Conservation (phyloP, 2,888 invertebrate species). For the Sialis lutaria region DNA sequence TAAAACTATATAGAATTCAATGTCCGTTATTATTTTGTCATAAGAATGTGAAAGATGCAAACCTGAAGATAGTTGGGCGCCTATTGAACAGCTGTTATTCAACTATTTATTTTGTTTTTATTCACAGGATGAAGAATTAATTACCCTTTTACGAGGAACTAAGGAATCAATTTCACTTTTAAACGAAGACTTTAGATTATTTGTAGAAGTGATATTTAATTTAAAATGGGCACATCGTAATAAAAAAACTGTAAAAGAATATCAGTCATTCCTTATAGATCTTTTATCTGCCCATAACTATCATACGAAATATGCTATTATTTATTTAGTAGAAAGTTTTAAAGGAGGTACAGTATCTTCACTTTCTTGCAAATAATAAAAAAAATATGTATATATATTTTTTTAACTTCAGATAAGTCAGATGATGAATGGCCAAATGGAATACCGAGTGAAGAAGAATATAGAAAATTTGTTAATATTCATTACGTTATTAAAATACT, state of each 20-base stretch:
- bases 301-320: slow-evolving; percentile 41
- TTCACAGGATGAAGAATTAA: slow-evolving; percentile 36
- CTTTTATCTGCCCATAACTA: slow-evolving; percentile 49
- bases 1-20: no score
- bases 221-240: slow-evolving; percentile 37
- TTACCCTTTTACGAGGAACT: slow-evolving; percentile 34
- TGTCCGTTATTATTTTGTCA: no score
- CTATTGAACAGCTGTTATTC: background rate
- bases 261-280: slow-evolving; percentile 45
- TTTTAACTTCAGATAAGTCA: slow-evolving; percentile 22
- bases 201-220: slow-evolving; percentile 40
- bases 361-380: slow-evolving; percentile 1
- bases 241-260: slow-evolving; percentile 31
- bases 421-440: slow-evolving; percentile 41
- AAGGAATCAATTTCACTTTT: slow-evolving; percentile 38
- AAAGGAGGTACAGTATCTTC: slow-evolving; percentile 27
- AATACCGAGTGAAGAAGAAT: slow-evolving; percentile 33
- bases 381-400: slow-evolving; percentile 6
- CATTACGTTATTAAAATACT: slow-evolving; percentile 31
- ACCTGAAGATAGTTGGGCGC: no score
- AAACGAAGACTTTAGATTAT: slow-evolving; percentile 32
- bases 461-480: slow-evolving; percentile 39
- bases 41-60: no score
- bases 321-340: slow-evolving; percentile 41
- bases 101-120: slow-evolving; percentile 5